Evolutionary conservation across 2,113 vertebrate genomes (phyloP), one percentile per base, ranked within the genome.

Genomic region (Petromus typicus): DNA sequence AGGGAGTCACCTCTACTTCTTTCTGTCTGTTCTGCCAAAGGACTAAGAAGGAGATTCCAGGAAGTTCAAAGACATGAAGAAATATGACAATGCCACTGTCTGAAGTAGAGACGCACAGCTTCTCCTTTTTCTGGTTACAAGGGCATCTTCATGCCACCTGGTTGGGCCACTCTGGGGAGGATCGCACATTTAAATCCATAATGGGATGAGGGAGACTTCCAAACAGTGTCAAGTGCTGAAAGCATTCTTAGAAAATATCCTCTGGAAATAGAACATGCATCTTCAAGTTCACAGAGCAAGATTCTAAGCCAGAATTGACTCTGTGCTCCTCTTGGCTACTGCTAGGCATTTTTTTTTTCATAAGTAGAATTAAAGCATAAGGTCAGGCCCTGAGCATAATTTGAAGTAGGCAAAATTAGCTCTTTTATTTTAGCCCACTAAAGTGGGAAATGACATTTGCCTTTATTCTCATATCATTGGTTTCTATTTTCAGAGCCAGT

Each of bases 401-500:
- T 92, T 81, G 88, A 59, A 92, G 45, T 48, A 78, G 76, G 32
- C 3, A 88, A 94, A 94, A 82, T 61, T 87, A 7, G 40, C 81
- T 56, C 48, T 92, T 80, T 71, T 40, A 54, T 90, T 43, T 66
- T 91, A 90, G 59, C 63, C 27, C 32, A 82, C 37, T 30, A 85
- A 85, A 69, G 3, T 93, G 64, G 16, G 7, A 95, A 87, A 81
- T 22, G 34, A 8, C 63, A 40, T 92, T 94, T 90, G 59, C 34
- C 51, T 92, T 69, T 69, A 48, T 51, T 30, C 27, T 91, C 30
- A 9, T 61, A 80, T 45, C 66, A 80, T 9, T 86, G 61, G 59
- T 40, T 59, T 30, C 78, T 86, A 20, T 82, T 90, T 97, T 75
- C 45, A 90, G 67, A 96, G 61, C 17, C 57, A 57, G 22, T 48